Percentiles rank a stretch among this genome's conserved stretches.
phyloP scores from a whole-genome alignment of 2,797 vertebrate species.

The Pseudotriccus pelzelni region DNA sequence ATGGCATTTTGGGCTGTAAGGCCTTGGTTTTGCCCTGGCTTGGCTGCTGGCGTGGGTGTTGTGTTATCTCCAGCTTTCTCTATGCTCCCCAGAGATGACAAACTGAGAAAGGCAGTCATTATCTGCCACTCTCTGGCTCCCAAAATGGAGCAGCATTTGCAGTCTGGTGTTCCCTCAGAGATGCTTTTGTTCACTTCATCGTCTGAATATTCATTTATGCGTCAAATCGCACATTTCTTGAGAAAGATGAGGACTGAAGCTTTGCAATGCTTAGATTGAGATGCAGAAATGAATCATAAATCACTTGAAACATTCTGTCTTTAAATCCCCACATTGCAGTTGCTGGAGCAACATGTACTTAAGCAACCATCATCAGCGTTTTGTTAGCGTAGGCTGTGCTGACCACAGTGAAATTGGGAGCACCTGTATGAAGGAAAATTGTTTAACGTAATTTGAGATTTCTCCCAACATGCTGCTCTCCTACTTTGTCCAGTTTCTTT shows the following conservation, averaged over 20 bases:
- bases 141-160: not conserved
- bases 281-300: constrained; percentile 27
- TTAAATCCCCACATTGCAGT: not conserved
- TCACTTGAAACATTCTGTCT: not conserved
- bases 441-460: not conserved
- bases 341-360: not conserved
- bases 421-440: not conserved
- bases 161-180: constrained; percentile 19
- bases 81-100: not conserved
- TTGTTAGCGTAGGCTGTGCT: not conserved
- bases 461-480: not conserved
- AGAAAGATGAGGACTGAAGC: not conserved
- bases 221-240: constrained; percentile 7
- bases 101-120: not conserved
- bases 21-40: not conserved
- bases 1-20: not conserved
- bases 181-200: constrained; percentile 64
- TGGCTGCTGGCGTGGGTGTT: not conserved
- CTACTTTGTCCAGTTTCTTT: not conserved
- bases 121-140: not conserved
- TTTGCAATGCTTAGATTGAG: constrained; percentile 41
- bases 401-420: not conserved
- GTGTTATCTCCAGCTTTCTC: not conserved
- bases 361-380: not conserved
- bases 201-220: constrained; percentile 55